These are phyloP conservation scores for Venusia cambrica DNA, from an alignment of 2,888 invertebrate species.

Conservation along the genomic window DNA sequence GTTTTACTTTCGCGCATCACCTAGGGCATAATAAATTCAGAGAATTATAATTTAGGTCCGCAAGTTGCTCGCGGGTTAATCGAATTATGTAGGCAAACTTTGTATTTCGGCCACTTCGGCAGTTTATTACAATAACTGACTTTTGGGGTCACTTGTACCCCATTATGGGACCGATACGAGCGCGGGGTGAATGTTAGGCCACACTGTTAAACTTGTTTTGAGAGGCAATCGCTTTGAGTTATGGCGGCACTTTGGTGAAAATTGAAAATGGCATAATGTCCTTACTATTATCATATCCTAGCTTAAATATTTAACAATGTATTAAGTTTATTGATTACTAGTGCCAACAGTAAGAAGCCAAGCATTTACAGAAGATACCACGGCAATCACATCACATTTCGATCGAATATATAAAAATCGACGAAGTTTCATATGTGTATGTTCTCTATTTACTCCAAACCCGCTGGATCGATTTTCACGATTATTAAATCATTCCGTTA, in stretches of 20 bases:
- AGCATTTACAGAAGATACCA: no score
- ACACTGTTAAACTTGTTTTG: constrained; percentile 9
- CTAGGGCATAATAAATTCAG: constrained; percentile 23
- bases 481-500: no score
- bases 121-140: constrained; percentile 19
- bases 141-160: constrained; percentile 4
- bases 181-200: constrained; percentile 3
- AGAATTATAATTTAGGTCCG: constrained; percentile 26
- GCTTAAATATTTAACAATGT: no score
- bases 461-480: no score
- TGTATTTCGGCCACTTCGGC: constrained; percentile 16
- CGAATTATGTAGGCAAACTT: constrained; percentile 26
- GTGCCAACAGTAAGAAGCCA: no score
- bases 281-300: no score
- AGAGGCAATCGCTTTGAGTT: constrained; percentile 11
- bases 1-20: not conserved
- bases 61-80: constrained; percentile 24
- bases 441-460: no score
- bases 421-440: no score
- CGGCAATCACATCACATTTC: no score
- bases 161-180: constrained; percentile 2
- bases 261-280: constrained; percentile 3
- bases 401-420: no score
- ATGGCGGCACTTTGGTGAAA: constrained; percentile 3
- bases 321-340: no score